These are phyloP conservation scores for Hydropotes inermis DNA, from an alignment of 2,113 vertebrate genomes.

Conservation along the genomic window DNA sequence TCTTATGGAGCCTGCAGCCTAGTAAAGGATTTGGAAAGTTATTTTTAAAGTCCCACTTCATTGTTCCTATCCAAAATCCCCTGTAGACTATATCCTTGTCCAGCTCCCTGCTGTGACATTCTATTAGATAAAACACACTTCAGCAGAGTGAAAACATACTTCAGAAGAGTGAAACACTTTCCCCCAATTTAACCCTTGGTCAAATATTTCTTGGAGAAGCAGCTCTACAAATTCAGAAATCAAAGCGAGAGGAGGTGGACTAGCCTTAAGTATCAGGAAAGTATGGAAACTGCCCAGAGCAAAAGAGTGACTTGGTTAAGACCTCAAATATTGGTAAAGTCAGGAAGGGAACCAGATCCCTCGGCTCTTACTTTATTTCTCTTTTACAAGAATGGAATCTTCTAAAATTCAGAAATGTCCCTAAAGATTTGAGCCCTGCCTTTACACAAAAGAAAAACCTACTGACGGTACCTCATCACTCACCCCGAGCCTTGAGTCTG, in stretches of 20 bases:
- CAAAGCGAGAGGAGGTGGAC: neutral
- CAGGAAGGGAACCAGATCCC: neutral
- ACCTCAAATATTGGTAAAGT: neutral
- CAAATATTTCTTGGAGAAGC: constrained; percentile 16
- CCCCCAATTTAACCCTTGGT: constrained; percentile 2
- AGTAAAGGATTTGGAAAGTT: neutral
- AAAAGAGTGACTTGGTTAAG: neutral
- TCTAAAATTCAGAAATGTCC: neutral
- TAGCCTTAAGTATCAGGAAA: constrained; percentile 6
- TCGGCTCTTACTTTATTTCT: neutral
- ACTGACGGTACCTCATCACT: neutral
- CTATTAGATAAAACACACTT: neutral
- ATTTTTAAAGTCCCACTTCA: neutral
- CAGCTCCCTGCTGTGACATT: neutral
- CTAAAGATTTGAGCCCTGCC: neutral
- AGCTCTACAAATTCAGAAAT: constrained; percentile 8
- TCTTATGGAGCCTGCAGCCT: neutral
- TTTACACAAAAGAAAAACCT: neutral
- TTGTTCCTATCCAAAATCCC: neutral
- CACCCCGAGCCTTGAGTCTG: neutral
- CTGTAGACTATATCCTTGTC: neutral
- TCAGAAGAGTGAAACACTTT: neutral
- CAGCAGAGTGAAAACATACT: neutral
- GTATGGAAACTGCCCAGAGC: neutral
- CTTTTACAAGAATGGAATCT: neutral